Evolutionary conservation across 2,888 invertebrate species (phyloP).

Genomic region (Pandemis cinnamomeana): DNA sequence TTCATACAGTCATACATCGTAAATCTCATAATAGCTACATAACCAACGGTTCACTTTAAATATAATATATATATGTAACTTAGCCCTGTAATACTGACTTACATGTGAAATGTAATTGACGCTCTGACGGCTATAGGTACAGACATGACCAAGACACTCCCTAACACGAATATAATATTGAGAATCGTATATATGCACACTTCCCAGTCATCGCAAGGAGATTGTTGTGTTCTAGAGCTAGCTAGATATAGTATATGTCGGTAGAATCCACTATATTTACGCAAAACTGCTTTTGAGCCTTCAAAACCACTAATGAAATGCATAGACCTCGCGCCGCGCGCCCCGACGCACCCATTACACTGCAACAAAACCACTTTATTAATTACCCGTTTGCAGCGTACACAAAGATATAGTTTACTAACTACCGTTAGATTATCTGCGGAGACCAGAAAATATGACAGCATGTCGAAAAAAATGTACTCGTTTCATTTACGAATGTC

Average conservation of each 20-base stretch:
- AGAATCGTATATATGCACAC: conserved; percentile 59
- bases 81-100: conserved; percentile 82
- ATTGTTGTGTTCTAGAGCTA: conserved; percentile 61
- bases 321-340: conserved; percentile 55
- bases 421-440: neutral
- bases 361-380: conserved; percentile 30
- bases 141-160: conserved; percentile 45
- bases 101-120: conserved; percentile 75
- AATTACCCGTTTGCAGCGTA: neutral
- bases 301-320: conserved; percentile 68
- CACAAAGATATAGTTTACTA: neutral
- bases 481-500: too few species aligned
- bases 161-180: conserved; percentile 51
- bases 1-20: conserved; percentile 22
- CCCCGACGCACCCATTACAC: conserved; percentile 35
- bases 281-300: conserved; percentile 81
- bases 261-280: conserved; percentile 76
- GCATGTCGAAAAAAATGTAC: too few species aligned
- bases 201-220: conserved; percentile 55
- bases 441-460: too few species aligned
- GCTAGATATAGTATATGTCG: conserved; percentile 50
- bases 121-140: conserved; percentile 47
- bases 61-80: conserved; percentile 44
- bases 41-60: conserved; percentile 32
- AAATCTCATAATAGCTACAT: conserved; percentile 11